Percentiles rank a stretch among this genome's conserved stretches.
These are phyloP conservation scores for Oncorhynchus mykiss DNA, from an alignment of 2,113 vertebrate genomes.

Conservation along the genomic window DNA sequence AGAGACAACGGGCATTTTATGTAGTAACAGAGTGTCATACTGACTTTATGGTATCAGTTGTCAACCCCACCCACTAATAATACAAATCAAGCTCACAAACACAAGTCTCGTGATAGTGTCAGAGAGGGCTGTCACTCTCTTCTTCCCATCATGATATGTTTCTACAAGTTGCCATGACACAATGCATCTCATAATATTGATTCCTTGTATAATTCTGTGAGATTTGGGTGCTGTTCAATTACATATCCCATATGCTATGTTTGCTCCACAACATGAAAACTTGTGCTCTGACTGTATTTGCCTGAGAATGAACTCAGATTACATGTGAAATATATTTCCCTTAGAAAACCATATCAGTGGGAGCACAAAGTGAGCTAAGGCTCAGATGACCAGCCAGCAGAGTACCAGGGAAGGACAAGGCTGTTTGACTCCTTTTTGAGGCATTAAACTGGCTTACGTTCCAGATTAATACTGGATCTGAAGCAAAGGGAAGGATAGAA, in stretches of 20 bases:
- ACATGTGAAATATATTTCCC: too few relatives aligned
- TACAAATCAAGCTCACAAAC: conserved; percentile 29
- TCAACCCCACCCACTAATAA: conserved; percentile 29
- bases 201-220: background rate
- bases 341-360: too few relatives aligned
- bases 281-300: too few relatives aligned
- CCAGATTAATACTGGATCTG: conserved; percentile 52
- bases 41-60: conserved; percentile 4
- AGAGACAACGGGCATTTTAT: background rate
- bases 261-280: too few relatives aligned
- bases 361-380: too few relatives aligned
- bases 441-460: conserved; percentile 26
- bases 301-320: too few relatives aligned
- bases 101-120: conserved; percentile 12
- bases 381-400: too few relatives aligned
- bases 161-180: conserved; percentile 21
- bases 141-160: background rate
- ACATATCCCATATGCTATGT: too few relatives aligned
- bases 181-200: conserved; percentile 30
- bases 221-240: too few relatives aligned
- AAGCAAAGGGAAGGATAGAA: conserved; percentile 16
- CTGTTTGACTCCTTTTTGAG: background rate
- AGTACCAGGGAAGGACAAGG: background rate
- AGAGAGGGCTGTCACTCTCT: background rate
- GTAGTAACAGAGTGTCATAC: background rate